These are phyloP conservation scores for Mungos mungo DNA, from an alignment of 2,113 vertebrate genomes.

Conservation along the genomic window DNA sequence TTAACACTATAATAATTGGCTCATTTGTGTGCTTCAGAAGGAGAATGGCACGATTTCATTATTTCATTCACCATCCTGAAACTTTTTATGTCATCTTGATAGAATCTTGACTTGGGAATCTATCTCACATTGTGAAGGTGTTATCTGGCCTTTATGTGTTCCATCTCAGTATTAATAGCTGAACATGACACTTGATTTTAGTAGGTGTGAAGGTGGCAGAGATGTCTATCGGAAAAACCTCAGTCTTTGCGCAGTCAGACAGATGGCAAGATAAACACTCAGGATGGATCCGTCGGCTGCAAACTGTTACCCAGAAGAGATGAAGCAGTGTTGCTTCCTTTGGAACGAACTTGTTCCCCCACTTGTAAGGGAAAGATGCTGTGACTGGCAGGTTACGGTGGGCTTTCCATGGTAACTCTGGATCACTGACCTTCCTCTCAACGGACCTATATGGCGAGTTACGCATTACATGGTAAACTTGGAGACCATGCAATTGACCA, in stretches of 20 bases:
- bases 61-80: not conserved
- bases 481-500: not conserved
- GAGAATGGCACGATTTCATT: not conserved
- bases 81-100: too few relatives aligned
- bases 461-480: not conserved
- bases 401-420: not conserved
- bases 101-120: not conserved
- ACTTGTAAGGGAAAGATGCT: not conserved
- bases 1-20: not conserved
- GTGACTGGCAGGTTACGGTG: not conserved
- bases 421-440: not conserved
- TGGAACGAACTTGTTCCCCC: not conserved
- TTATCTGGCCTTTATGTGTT: not conserved
- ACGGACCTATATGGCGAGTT: not conserved
- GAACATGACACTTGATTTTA: not conserved
- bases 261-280: not conserved
- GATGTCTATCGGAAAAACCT: not conserved
- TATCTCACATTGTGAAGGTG: too few relatives aligned
- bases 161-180: not conserved
- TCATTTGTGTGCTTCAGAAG: not conserved
- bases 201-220: not conserved
- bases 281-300: not conserved
- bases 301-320: not conserved
- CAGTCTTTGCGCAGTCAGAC: not conserved
- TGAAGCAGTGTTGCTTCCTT: accelerated